Evolutionary conservation across 53 echinoderm and acorn worm species (phyloP).

Genomic region (Pentamera pediparva): DNA sequence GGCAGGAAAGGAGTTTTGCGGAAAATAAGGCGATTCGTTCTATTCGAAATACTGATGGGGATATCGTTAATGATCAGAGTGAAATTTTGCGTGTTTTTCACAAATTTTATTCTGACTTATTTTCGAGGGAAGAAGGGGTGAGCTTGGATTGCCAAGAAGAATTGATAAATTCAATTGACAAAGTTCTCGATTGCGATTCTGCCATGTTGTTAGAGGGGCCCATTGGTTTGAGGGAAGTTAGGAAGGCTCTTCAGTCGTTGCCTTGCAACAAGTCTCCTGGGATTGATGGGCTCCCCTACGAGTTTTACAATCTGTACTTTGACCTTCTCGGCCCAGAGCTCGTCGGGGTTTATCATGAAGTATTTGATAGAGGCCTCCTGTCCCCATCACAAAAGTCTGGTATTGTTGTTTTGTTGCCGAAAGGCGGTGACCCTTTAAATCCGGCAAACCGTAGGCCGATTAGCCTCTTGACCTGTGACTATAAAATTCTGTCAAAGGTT

Average conservation of each 20-base stretch:
- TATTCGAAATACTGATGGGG: neutral
- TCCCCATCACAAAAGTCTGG: slow-evolving; percentile 29
- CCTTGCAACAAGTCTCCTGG: slow-evolving; percentile 22
- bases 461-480: slow-evolving; percentile 46
- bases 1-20: neutral
- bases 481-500: slow-evolving; percentile 52
- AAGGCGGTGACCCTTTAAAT: slow-evolving; percentile 36
- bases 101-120: slow-evolving; percentile 11
- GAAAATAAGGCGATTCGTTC: slow-evolving; percentile 1
- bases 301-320: slow-evolving; percentile 39
- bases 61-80: neutral
- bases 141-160: neutral
- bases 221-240: slow-evolving; percentile 5
- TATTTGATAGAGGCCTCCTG: slow-evolving; percentile 6
- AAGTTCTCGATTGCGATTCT: neutral
- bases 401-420: slow-evolving; percentile 49
- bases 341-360: slow-evolving; percentile 1
- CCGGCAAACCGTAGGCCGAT: slow-evolving; percentile 47
- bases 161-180: neutral
- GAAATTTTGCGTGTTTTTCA: slow-evolving; percentile 8
- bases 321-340: slow-evolving; percentile 30
- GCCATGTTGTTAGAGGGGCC: neutral
- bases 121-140: neutral
- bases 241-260: neutral
- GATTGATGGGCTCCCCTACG: slow-evolving; percentile 34